Conservation (phyloP, 1,140 invertebrate genomes). For the Leptinotarsa undecemlineata region DNA sequence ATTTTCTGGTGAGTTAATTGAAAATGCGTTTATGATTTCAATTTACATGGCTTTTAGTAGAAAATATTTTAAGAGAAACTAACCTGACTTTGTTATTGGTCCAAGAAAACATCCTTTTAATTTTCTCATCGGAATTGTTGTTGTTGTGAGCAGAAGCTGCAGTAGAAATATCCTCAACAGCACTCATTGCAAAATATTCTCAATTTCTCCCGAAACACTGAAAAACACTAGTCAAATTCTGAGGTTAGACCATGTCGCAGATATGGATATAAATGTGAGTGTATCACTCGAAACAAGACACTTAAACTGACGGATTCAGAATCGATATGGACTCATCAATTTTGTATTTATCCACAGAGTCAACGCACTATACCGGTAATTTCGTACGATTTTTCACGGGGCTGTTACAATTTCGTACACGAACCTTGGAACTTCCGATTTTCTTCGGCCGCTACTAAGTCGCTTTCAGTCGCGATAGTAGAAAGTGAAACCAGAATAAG, state of each 20-base stretch:
- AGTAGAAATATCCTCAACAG: background rate
- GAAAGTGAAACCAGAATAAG: conserved; percentile 24
- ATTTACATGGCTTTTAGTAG: too few relatives aligned
- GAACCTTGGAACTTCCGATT: background rate
- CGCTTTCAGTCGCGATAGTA: conserved; percentile 6
- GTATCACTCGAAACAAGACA: background rate
- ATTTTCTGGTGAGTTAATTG: too few relatives aligned
- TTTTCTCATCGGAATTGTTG: background rate
- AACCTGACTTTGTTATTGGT: conserved; percentile 14
- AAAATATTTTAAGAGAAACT: background rate
- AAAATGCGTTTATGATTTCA: too few relatives aligned
- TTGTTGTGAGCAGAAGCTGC: background rate
- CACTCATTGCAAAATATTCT: background rate
- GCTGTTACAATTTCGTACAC: background rate
- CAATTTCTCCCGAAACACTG: conserved; percentile 3
- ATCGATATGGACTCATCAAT: background rate
- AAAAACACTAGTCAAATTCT: conserved; percentile 1
- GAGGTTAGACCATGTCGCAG: background rate
- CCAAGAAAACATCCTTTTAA: conserved; percentile 16
- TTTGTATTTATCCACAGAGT: background rate
- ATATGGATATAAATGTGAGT: background rate
- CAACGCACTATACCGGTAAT: background rate
- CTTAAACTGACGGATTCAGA: background rate
- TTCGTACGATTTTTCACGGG: conserved; percentile 3
- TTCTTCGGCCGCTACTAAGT: background rate